phyloP scores from a whole-genome alignment of 2,888 invertebrate genomes.

The Epistrophe grossulariae region DNA sequence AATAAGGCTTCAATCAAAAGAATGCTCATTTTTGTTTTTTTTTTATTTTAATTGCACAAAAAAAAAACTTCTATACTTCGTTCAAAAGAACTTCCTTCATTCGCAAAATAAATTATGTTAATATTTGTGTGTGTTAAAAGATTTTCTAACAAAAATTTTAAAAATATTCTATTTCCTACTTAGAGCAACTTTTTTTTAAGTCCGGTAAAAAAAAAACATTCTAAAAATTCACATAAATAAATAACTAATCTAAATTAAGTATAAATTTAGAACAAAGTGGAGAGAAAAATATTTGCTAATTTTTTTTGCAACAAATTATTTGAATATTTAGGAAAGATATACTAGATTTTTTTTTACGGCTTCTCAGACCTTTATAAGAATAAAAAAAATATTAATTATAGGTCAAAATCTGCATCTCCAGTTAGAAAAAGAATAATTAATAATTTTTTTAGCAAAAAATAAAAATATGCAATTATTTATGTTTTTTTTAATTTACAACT shows the following conservation, averaged over 20 bases:
- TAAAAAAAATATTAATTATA: background rate
- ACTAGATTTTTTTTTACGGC: background rate
- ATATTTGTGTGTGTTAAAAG: background rate
- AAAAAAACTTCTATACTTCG: background rate
- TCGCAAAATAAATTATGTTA: constrained; percentile 31
- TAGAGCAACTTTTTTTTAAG: constrained; percentile 21
- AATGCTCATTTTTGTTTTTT: background rate
- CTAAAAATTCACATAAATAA: background rate
- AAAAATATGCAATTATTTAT: background rate
- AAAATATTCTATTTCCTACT: constrained; percentile 10
- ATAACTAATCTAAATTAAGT: background rate
- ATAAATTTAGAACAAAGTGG: background rate
- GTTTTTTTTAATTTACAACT: background rate
- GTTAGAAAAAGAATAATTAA: background rate
- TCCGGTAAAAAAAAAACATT: background rate
- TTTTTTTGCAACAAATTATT: constrained; percentile 11
- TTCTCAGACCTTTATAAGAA: background rate
- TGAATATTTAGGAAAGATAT: background rate
- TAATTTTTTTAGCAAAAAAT: background rate
- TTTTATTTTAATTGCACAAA: background rate
- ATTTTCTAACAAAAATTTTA: constrained; percentile 18
- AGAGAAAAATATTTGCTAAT: constrained; percentile 12
- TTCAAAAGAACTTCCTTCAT: constrained; percentile 20
- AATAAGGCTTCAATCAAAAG: too few species aligned
- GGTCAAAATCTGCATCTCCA: background rate